A percentile compares a stretch with the other conserved stretches of the same genome.
phyloP scores from a whole-genome alignment of 1,140 invertebrate species.

The Ceratina japonica region DNA sequence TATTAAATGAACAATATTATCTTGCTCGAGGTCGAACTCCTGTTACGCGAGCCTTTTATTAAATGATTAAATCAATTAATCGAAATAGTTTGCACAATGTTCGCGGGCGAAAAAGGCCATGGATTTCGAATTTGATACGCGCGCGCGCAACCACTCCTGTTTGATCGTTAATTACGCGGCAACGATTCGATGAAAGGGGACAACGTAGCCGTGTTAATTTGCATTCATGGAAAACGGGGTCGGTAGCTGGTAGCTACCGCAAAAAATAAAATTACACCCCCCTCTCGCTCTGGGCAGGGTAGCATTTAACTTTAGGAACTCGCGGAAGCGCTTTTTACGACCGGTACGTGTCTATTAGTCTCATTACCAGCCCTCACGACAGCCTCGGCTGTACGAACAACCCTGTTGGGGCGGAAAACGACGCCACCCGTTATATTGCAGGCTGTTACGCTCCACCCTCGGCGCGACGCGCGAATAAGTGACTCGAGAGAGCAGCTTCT shows the following conservation, averaged over 20 bases:
- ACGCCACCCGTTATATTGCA: conserved; percentile 67
- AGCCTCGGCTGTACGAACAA: conserved; percentile 29
- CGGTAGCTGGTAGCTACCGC: neutral
- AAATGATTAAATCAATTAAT: neutral
- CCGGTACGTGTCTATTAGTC: conserved; percentile 76
- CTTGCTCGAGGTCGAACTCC: neutral
- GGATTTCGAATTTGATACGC: neutral
- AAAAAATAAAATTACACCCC: conserved; percentile 52
- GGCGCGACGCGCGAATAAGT: conserved; percentile 57
- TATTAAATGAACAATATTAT: neutral
- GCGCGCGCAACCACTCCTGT: no score
- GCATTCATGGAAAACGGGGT: conserved; percentile 16
- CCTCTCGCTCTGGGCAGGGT: neutral
- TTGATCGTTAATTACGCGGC: conserved; percentile 34
- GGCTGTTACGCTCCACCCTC: conserved; percentile 59
- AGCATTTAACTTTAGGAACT: conserved; percentile 64
- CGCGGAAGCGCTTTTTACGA: conserved; percentile 70
- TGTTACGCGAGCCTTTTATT: no score
- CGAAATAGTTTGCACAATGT: conserved; percentile 21
- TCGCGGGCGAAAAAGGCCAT: neutral
- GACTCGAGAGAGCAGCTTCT: conserved; percentile 33
- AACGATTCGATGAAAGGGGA: conserved; percentile 1
- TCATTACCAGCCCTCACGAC: conserved; percentile 63
- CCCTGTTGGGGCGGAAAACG: conserved; percentile 59
- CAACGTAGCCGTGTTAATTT: conserved; percentile 24